Evolutionary conservation across 2,888 invertebrate genomes (phyloP).

Genomic region (Pecten maximus): DNA sequence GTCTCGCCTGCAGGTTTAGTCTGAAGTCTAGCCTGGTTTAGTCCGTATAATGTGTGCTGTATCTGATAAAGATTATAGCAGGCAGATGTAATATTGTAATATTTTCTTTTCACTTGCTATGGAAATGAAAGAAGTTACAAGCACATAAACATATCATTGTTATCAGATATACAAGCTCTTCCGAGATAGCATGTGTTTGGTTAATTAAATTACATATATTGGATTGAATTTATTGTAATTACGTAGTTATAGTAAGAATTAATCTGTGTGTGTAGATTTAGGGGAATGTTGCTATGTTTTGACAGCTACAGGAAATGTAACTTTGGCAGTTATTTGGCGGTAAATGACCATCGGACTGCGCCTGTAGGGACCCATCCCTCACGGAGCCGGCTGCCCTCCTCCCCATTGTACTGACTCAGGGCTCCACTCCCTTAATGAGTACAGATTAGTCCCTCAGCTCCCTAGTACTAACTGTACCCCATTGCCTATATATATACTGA

Average conservation of each 20-base stretch:
- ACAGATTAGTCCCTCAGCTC: not conserved
- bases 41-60: too few relatives aligned
- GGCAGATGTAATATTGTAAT: not conserved
- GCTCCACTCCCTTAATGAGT: not conserved
- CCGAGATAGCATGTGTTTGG: not conserved
- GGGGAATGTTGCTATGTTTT: not conserved
- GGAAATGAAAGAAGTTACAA: not conserved
- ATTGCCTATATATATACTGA: too few relatives aligned
- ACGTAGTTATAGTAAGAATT: not conserved
- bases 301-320: constrained; percentile 19
- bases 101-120: not conserved
- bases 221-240: not conserved
- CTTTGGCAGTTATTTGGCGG: not conserved
- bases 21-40: too few relatives aligned
- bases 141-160: constrained; percentile 7
- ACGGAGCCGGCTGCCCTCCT: not conserved
- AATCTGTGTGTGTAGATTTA: not conserved
- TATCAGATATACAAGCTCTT: not conserved
- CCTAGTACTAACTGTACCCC: not conserved
- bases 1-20: too few relatives aligned
- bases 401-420: not conserved
- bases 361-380: not conserved
- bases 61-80: not conserved
- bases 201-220: not conserved
- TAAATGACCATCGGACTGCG: not conserved